Conservation (phyloP, 2,888 invertebrate genomes). For the Diarsia mendica region DNA sequence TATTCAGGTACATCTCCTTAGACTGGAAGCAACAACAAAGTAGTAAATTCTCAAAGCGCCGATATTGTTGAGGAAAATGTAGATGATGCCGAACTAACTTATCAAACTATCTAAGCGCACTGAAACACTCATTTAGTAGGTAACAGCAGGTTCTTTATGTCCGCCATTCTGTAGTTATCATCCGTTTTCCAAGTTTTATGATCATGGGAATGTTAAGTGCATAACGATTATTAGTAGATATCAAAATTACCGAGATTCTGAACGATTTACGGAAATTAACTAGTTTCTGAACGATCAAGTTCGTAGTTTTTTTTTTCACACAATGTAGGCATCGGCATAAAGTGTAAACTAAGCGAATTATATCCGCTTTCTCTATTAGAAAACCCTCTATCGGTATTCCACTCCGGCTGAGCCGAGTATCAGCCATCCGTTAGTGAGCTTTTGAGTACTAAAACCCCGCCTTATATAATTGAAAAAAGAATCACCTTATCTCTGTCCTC, state of each 20-base stretch:
- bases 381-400: background rate
- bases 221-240: background rate
- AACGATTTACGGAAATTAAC: background rate
- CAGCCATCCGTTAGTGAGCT: background rate
- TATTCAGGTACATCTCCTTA: background rate
- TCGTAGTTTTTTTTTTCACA: background rate
- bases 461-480: no score
- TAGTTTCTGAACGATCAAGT: background rate
- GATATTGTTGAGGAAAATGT: background rate
- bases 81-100: background rate
- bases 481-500: no score
- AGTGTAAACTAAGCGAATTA: background rate
- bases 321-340: background rate
- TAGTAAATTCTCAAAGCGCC: background rate
- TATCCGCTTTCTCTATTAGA: background rate
- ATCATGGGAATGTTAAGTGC: background rate
- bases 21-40: background rate
- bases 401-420: background rate
- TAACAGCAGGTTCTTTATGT: background rate
- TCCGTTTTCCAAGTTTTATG: conserved; percentile 18
- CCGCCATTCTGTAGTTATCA: conserved; percentile 1
- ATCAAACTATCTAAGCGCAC: background rate
- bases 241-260: conserved; percentile 12
- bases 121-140: background rate
- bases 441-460: no score